These are phyloP conservation scores for Trissolcus basalis DNA, from an alignment of 1,140 invertebrate genomes.

Conservation along the genomic window DNA sequence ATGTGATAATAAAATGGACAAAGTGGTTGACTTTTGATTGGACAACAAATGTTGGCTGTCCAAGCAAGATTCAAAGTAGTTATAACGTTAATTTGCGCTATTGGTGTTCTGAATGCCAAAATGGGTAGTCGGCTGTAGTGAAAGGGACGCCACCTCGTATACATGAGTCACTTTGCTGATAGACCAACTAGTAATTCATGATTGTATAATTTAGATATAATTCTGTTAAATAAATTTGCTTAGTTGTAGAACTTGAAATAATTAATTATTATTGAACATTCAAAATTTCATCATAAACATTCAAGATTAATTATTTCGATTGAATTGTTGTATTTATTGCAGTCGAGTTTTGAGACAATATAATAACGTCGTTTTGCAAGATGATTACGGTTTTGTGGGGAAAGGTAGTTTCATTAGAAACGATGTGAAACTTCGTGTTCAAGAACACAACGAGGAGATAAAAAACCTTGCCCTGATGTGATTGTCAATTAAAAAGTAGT, in stretches of 20 bases:
- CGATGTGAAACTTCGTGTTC: too few species aligned
- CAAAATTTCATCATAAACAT: neutral
- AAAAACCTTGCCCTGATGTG: neutral
- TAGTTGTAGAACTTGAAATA: neutral
- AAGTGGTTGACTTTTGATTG: too few species aligned
- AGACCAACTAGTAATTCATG: constrained; percentile 46
- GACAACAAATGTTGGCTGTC: neutral
- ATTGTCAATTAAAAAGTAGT: constrained; percentile 13
- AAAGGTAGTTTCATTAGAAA: too few species aligned
- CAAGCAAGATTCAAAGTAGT: constrained; percentile 36
- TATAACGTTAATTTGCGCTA: constrained; percentile 36
- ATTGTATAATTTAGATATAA: constrained; percentile 33
- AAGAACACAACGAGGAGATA: too few species aligned
- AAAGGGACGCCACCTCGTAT: constrained; percentile 40
- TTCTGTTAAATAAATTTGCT: constrained; percentile 34
- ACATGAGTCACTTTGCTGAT: constrained; percentile 46
- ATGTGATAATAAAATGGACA: too few species aligned
- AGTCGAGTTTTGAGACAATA: too few species aligned
- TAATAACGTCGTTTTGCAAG: too few species aligned
- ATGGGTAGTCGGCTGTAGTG: constrained; percentile 23
- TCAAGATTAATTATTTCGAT: neutral
- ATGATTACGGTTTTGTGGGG: too few species aligned
- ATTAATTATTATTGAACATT: too few species aligned
- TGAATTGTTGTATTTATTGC: too few species aligned
- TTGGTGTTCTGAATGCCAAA: constrained; percentile 26